These are phyloP conservation scores for Conops quadrifasciatus DNA, from an alignment of 2,888 invertebrate species.

Conservation along the genomic window DNA sequence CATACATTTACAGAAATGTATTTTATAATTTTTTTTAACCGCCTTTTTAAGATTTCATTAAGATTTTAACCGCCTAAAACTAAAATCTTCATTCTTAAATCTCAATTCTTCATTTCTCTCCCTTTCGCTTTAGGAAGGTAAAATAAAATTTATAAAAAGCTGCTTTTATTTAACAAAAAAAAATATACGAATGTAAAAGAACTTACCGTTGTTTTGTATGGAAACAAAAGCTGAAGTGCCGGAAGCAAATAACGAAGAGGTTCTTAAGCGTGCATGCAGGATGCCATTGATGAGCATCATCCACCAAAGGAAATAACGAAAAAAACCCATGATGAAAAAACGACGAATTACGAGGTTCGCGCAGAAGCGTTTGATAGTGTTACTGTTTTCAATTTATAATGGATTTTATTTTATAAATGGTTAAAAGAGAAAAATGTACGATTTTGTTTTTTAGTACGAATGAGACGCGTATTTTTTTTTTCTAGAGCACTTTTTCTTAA, in stretches of 20 bases:
- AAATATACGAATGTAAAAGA: too few species aligned
- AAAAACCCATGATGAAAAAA: conserved; percentile 58
- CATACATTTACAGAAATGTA: too few species aligned
- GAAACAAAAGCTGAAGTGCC: conserved; percentile 1
- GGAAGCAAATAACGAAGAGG: neutral
- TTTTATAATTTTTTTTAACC: too few species aligned
- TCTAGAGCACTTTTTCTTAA: neutral
- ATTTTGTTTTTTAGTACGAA: neutral
- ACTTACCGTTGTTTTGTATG: conserved; percentile 12
- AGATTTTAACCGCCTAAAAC: too few species aligned
- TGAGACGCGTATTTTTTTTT: too few species aligned
- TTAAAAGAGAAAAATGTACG: neutral
- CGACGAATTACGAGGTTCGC: neutral
- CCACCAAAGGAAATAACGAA: conserved; percentile 57
- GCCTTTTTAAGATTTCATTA: too few species aligned
- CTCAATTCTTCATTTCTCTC: too few species aligned
- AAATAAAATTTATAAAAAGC: too few species aligned
- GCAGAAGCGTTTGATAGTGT: too few species aligned
- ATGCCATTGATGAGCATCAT: conserved; percentile 60
- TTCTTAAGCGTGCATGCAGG: conserved; percentile 47
- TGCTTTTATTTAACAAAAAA: too few species aligned
- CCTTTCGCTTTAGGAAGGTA: too few species aligned
- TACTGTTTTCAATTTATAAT: neutral
- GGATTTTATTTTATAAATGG: neutral
- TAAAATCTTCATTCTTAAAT: too few species aligned